These are phyloP conservation scores for Catharus bicknelli DNA, from an alignment of 2,113 vertebrate genomes.

Conservation along the genomic window DNA sequence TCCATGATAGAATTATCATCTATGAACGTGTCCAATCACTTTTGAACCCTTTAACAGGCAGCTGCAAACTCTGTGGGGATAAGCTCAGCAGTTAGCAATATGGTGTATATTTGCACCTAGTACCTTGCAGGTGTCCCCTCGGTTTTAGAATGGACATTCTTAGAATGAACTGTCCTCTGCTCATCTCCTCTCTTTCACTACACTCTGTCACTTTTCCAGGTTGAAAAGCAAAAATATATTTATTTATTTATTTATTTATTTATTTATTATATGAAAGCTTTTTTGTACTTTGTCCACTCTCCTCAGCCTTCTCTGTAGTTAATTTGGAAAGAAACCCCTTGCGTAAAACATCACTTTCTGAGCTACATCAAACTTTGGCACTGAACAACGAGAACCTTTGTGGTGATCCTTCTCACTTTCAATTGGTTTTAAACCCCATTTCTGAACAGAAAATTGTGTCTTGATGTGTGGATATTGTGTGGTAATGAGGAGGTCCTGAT, in stretches of 20 bases:
- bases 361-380: not conserved
- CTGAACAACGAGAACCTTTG: not conserved
- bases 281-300: not conserved
- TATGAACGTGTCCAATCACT: not conserved
- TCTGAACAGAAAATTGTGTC: not conserved
- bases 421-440: not conserved
- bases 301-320: not conserved
- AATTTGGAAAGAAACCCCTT: not conserved
- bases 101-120: not conserved
- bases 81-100: slow-evolving; percentile 38
- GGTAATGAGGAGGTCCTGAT: not conserved
- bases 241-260: not conserved
- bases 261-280: not conserved
- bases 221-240: not conserved
- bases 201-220: not conserved
- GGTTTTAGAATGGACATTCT: not conserved
- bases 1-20: slow-evolving; percentile 10
- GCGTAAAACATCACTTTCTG: not conserved
- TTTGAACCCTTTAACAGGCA: slow-evolving; percentile 13
- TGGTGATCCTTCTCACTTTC: not conserved
- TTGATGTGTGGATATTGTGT: not conserved
- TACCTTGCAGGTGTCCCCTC: not conserved
- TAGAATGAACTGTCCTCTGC: not conserved
- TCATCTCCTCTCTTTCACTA: not conserved
- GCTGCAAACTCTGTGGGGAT: not conserved